A percentile compares a stretch with the other conserved stretches of the same genome.
Conservation (phyloP, 2,113 vertebrate species). For the Equus quagga region DNA sequence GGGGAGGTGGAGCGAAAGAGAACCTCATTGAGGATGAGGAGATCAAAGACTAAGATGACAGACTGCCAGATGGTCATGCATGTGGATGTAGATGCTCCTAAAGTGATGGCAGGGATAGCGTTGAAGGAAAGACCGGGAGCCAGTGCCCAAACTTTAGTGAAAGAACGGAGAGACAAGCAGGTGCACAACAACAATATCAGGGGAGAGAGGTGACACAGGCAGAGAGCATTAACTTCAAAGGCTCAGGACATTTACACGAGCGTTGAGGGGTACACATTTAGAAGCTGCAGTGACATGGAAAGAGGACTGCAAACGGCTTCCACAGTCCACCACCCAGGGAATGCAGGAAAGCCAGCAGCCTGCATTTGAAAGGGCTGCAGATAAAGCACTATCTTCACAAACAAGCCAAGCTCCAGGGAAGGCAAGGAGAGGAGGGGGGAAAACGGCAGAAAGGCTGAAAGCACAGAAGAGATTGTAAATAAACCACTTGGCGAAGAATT, state of each 20-base stretch:
- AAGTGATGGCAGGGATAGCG: background rate
- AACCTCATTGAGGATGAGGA: background rate
- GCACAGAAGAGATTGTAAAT: background rate
- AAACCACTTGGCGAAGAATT: background rate
- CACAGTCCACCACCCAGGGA: background rate
- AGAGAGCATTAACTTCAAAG: background rate
- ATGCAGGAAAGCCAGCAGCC: background rate
- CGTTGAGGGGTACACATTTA: background rate
- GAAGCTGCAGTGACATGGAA: background rate
- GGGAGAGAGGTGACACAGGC: background rate
- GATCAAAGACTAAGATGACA: background rate
- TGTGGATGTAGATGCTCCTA: background rate
- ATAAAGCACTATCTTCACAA: background rate
- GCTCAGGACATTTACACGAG: background rate
- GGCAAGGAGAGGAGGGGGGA: background rate
- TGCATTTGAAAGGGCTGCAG: background rate
- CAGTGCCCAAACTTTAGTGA: background rate
- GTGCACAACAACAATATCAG: background rate
- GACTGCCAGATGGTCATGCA: background rate
- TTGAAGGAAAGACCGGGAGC: background rate
- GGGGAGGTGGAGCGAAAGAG: background rate
- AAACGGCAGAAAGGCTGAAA: background rate
- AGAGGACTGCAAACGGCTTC: background rate
- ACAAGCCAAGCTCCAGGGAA: background rate
- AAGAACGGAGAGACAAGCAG: background rate